Percentiles rank a stretch among this genome's conserved stretches.
These are phyloP conservation scores for Trachurus trachurus DNA, from an alignment of 2,797 vertebrate species.

Conservation along the genomic window DNA sequence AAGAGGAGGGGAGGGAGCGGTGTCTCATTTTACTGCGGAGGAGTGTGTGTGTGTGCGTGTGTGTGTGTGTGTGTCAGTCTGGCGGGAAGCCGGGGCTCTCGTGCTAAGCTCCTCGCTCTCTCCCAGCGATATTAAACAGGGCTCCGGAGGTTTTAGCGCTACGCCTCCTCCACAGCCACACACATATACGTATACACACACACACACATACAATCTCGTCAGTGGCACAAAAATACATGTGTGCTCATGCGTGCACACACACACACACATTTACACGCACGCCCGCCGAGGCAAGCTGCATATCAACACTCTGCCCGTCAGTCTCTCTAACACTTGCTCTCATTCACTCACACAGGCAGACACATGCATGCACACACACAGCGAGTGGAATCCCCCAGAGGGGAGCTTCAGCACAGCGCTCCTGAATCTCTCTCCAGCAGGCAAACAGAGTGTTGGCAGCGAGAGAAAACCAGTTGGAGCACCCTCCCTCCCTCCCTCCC, in stretches of 20 bases:
- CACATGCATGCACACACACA: conserved; percentile 41
- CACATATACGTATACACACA: conserved; percentile 27
- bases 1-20: conserved; percentile 35
- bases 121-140: conserved; percentile 86
- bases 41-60: conserved; percentile 58
- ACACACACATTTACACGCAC: neutral
- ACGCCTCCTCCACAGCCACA: conserved; percentile 71
- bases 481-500: conserved; percentile 7
- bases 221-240: conserved; percentile 18
- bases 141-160: conserved; percentile 83
- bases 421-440: conserved; percentile 80
- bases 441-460: conserved; percentile 76
- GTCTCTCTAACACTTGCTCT: conserved; percentile 69
- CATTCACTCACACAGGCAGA: conserved; percentile 49
- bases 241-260: neutral
- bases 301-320: conserved; percentile 73
- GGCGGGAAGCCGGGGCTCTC: conserved; percentile 80
- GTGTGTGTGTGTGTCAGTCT: conserved; percentile 55
- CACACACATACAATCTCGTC: conserved; percentile 3
- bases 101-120: conserved; percentile 82
- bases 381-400: conserved; percentile 79
- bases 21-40: conserved; percentile 83
- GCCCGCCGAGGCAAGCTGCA: conserved; percentile 55
- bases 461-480: conserved; percentile 75
- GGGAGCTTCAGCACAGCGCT: conserved; percentile 72